phyloP scores from a whole-genome alignment of 1,140 invertebrate species.

The Aphidius ervi region DNA sequence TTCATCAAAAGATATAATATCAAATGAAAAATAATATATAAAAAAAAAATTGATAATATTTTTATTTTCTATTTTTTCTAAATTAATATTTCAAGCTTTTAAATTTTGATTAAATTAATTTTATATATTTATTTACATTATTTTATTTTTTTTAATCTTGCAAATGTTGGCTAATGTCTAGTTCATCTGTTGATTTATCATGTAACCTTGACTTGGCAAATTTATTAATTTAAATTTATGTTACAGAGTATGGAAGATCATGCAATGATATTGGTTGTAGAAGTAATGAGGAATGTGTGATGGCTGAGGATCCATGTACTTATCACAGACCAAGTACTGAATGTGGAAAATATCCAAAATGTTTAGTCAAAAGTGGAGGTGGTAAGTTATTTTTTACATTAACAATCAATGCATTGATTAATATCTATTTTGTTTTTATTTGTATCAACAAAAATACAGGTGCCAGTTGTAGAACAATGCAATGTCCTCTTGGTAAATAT shows the following conservation, averaged over 20 bases:
- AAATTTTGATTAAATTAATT: too few species aligned
- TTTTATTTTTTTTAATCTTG: too few species aligned
- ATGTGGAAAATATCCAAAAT: conserved; percentile 66
- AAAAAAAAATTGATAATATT: too few species aligned
- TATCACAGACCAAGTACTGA: conserved; percentile 47
- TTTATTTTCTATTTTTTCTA: too few species aligned
- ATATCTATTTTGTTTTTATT: conserved; percentile 18
- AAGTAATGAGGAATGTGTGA: conserved; percentile 66
- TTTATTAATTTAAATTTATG: too few species aligned
- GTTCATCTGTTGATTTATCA: too few species aligned
- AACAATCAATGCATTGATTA: background rate
- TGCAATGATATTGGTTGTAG: conserved; percentile 73
- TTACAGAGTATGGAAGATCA: conserved; percentile 56
- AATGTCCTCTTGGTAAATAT: conserved; percentile 43
- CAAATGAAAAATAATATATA: too few species aligned
- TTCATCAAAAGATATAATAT: too few species aligned
- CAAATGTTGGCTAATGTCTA: too few species aligned
- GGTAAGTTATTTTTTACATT: conserved; percentile 28
- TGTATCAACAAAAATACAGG: conserved; percentile 23
- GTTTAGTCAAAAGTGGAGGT: conserved; percentile 51
- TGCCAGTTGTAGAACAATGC: conserved; percentile 36
- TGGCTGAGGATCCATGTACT: conserved; percentile 66
- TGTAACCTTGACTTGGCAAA: too few species aligned
- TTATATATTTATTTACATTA: too few species aligned
- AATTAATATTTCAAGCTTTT: too few species aligned